phyloP scores from a whole-genome alignment of 2,797 vertebrate genomes.

The Bradypodion pumilum region DNA sequence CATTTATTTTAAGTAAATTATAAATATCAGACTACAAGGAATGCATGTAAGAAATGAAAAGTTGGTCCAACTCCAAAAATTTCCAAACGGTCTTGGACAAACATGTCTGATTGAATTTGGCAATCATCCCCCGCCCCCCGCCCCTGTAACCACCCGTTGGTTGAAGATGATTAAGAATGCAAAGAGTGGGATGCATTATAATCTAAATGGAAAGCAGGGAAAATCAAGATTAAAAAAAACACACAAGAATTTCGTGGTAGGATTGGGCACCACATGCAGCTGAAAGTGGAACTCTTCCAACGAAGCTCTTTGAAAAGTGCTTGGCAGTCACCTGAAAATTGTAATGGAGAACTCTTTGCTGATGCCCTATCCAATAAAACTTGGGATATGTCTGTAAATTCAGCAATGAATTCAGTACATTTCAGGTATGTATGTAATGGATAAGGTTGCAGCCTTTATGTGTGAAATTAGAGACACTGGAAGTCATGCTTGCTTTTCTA shows the following conservation, averaged over 20 bases:
- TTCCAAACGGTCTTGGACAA: constrained; percentile 60
- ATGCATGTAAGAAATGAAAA: constrained; percentile 60
- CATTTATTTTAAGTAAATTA: constrained; percentile 72
- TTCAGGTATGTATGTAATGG: neutral
- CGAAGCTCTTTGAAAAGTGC: neutral
- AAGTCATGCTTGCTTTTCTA: neutral
- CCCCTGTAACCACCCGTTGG: neutral
- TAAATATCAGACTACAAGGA: constrained; percentile 64
- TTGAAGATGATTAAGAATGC: constrained; percentile 48
- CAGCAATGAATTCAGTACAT: too few species aligned
- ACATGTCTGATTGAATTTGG: constrained; percentile 62
- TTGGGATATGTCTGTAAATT: too few species aligned
- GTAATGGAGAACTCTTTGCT: neutral
- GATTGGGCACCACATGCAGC: neutral
- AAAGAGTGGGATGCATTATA: neutral
- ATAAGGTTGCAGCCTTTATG: neutral
- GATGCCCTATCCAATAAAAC: neutral
- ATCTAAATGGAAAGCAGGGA: constrained; percentile 59
- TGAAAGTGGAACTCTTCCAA: neutral
- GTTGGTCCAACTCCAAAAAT: constrained; percentile 62
- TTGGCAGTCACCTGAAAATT: neutral
- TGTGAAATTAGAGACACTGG: neutral
- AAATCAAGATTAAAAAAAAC: constrained; percentile 19
- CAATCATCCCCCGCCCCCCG: neutral
- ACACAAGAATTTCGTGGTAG: neutral